These are phyloP conservation scores for Molossus molossus DNA, from an alignment of 2,797 vertebrate species.

Conservation along the genomic window DNA sequence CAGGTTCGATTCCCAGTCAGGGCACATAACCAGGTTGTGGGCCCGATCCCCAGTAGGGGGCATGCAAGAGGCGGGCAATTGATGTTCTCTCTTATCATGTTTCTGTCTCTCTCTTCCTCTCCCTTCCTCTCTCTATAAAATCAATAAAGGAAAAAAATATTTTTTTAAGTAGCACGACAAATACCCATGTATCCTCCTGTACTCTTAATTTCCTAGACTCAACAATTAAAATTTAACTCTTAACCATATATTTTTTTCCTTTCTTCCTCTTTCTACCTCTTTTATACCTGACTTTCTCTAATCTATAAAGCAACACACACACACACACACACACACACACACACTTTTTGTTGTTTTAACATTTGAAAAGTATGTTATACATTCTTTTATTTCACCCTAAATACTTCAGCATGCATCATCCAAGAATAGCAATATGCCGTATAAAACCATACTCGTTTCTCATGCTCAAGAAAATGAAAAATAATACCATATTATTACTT, in stretches of 20 bases:
- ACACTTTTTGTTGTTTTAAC: conserved; percentile 1
- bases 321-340: neutral
- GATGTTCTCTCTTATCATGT: too few species aligned
- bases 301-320: neutral
- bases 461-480: conserved; percentile 34
- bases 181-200: neutral
- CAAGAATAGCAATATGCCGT: neutral
- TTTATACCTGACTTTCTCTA: neutral
- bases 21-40: too few species aligned
- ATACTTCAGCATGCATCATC: conserved; percentile 3
- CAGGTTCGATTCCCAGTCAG: too few species aligned
- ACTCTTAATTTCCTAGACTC: conserved; percentile 1
- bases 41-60: too few species aligned
- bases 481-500: neutral
- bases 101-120: too few species aligned
- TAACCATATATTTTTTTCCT: neutral
- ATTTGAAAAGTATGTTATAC: conserved; percentile 50
- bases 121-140: too few species aligned
- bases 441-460: neutral
- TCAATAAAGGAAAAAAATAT: too few species aligned
- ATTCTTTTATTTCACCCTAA: neutral
- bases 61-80: too few species aligned
- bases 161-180: too few species aligned
- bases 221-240: neutral
- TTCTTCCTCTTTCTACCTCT: neutral